These are phyloP conservation scores for Chunga burmeisteri DNA, from an alignment of 2,113 vertebrate species.

Conservation along the genomic window DNA sequence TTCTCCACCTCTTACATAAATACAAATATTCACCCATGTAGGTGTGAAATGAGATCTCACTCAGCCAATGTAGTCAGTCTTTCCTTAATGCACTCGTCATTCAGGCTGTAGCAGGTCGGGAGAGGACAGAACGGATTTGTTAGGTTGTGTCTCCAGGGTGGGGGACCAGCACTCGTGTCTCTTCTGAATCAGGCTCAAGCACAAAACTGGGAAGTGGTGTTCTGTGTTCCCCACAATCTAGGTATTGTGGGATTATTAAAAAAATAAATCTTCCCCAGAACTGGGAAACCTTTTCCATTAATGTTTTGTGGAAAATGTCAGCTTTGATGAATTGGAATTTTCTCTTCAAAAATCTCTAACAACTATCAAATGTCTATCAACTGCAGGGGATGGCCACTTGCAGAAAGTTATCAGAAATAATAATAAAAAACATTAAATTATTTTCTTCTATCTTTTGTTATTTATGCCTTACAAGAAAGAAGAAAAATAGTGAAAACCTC, in stretches of 20 bases:
- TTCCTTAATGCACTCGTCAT: not conserved
- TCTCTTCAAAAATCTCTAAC: not conserved
- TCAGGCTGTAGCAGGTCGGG: not conserved
- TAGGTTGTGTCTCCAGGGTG: not conserved
- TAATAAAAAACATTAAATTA: fast-evolving
- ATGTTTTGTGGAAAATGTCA: not conserved
- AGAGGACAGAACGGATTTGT: not conserved
- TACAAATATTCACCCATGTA: not conserved
- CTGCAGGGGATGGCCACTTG: not conserved
- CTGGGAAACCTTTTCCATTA: not conserved
- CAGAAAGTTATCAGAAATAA: not conserved
- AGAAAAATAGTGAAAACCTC: not conserved
- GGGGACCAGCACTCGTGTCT: not conserved
- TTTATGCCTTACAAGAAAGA: not conserved
- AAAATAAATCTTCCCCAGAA: not conserved
- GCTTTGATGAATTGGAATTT: not conserved
- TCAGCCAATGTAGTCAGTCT: not conserved
- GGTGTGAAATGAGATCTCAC: not conserved
- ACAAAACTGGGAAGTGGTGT: not conserved
- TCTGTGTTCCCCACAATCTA: not conserved
- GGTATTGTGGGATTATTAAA: not conserved
- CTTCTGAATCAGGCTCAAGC: not conserved
- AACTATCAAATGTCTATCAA: not conserved
- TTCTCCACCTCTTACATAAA: not conserved
- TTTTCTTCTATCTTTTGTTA: not conserved